Base-by-base conservation (phyloP, 2,888 invertebrate species). In the Suillia variegata region DNA sequence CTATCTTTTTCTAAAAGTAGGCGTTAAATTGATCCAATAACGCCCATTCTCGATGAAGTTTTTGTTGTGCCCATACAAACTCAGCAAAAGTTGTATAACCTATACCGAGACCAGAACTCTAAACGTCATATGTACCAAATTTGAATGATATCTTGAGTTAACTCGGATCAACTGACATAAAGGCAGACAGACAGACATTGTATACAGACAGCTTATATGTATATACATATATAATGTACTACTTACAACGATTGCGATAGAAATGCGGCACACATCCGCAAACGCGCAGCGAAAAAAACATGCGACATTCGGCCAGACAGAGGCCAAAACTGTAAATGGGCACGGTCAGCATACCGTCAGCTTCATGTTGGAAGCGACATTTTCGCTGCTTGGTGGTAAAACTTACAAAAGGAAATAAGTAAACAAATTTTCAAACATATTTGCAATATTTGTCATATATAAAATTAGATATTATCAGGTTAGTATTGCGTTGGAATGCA, bases 211-310 rank as follows among this genome's bases (percentile, higher is more conserved):
- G n/a, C n/a, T n/a, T n/a, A n/a, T n/a, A n/a, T n/a, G n/a, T n/a
- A n/a, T n/a, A n/a, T n/a, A n/a, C n/a, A n/a, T n/a, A n/a, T n/a
- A n/a, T n/a, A 45, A 21, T 33, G 38, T 38, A 2, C 8, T 54
- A 67, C 80, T 81, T 77, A 89, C 91, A 85, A 61, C 84, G 83
- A 60, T 83, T 85, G 62, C 89, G 85, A 66, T 90, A 91, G 73
- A 92, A 92, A 76, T 90, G 88, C 0, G 92, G 92, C 33, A 88
- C 83, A 75, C 92, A 92, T 1, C 85, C 85, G 73, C 92, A 92
- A 54, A 86, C 80, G 59, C 85, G 82, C 8, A 87, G 78, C 26
- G 89, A 86, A 24, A 89, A 78, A 8, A 77, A 80, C 67, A 88
- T 86, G 33, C 91, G 85, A 66, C 92, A 92, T 73, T 92, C 90